Evolutionary conservation across 2,113 vertebrate genomes (phyloP).

Genomic region (Sapajus apella): DNA sequence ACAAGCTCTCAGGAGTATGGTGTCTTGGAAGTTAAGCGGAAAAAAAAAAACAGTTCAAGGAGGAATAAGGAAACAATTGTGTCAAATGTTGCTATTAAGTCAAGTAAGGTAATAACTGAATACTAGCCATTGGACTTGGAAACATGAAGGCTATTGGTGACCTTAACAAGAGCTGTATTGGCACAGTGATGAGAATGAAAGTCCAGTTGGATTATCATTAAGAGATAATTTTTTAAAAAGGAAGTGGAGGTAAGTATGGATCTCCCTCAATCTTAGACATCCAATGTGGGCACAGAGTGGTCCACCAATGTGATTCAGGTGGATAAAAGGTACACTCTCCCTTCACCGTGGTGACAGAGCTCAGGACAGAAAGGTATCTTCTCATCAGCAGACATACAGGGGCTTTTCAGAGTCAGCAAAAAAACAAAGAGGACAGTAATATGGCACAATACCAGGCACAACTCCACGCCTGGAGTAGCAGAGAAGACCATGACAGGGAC

Average conservation of each 20-base stretch:
- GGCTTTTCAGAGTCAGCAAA: neutral
- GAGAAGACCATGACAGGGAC: neutral
- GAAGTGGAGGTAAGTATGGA: neutral
- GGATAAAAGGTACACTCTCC: neutral
- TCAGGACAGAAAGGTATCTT: neutral
- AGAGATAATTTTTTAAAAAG: neutral
- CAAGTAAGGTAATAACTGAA: neutral
- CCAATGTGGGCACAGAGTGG: neutral
- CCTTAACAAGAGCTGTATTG: neutral
- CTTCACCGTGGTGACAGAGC: neutral
- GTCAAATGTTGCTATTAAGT: neutral
- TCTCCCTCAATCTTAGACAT: neutral
- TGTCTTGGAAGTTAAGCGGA: neutral
- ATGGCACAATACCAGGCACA: neutral
- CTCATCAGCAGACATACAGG: neutral
- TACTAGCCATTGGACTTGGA: neutral
- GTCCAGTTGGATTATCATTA: neutral
- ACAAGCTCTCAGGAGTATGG: neutral
- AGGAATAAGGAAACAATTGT: neutral
- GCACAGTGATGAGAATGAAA: neutral
- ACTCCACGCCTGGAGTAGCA: neutral
- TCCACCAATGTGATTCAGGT: neutral
- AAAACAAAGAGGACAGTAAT: neutral
- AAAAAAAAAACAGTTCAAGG: neutral
- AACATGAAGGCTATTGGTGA: neutral